Evolutionary conservation across 2,888 invertebrate genomes (phyloP).

Genomic region (Andrena bicolor): DNA sequence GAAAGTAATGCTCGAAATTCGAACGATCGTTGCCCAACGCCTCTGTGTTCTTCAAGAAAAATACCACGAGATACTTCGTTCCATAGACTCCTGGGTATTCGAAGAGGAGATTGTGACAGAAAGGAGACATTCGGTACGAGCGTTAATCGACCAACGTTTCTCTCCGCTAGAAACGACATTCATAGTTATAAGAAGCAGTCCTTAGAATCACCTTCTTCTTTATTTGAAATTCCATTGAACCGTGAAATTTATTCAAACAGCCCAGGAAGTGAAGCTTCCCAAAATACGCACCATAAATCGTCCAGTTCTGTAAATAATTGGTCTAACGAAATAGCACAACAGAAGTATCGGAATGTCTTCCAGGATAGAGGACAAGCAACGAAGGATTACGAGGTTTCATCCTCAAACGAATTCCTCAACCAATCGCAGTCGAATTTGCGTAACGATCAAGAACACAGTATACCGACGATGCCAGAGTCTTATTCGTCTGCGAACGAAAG

Average conservation of each 20-base stretch:
- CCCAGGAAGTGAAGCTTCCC: too few relatives aligned
- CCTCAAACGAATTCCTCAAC: too few relatives aligned
- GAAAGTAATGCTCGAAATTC: too few relatives aligned
- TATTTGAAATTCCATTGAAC: not conserved
- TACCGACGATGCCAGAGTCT: too few relatives aligned
- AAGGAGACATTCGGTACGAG: not conserved
- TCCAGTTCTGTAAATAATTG: too few relatives aligned
- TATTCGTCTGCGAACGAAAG: too few relatives aligned
- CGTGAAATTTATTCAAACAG: too few relatives aligned
- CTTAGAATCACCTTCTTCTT: not conserved
- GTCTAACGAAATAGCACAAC: not conserved
- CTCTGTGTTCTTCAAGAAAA: too few relatives aligned
- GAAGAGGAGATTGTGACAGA: slow-evolving; percentile 16
- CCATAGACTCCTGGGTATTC: not conserved
- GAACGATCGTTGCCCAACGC: too few relatives aligned
- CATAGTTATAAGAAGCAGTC: not conserved
- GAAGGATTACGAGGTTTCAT: not conserved
- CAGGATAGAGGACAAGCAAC: not conserved
- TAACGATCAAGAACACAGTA: too few relatives aligned
- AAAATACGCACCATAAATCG: too few relatives aligned
- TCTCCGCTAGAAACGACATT: slow-evolving; percentile 3
- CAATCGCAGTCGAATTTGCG: too few relatives aligned
- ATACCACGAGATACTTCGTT: not conserved
- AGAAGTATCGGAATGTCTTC: not conserved
- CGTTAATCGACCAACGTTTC: slow-evolving; percentile 3